A percentile compares a stretch with the other conserved stretches of the same genome.
These are phyloP conservation scores for Carduelis carduelis DNA, from an alignment of 2,797 vertebrate species.

Conservation along the genomic window DNA sequence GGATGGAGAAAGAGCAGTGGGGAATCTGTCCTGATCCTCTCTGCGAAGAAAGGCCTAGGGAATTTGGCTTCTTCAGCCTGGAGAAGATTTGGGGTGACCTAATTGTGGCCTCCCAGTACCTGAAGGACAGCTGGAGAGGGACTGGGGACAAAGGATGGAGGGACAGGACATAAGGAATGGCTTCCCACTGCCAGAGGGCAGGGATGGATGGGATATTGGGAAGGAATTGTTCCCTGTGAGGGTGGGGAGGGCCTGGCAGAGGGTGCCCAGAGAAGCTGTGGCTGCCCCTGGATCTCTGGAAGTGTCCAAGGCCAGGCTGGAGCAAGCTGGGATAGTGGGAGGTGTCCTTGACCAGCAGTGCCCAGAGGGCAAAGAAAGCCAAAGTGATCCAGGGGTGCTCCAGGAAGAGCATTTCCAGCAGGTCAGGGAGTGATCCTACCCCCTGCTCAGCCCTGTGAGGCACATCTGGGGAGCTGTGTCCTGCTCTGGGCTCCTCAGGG, in stretches of 20 bases:
- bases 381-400: too few relatives aligned
- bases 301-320: neutral
- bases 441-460: too few relatives aligned
- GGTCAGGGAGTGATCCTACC: too few relatives aligned
- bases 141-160: neutral
- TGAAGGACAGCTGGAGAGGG: neutral
- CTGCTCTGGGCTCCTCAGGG: too few relatives aligned
- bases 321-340: accelerated
- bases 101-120: neutral
- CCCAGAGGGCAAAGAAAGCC: neutral
- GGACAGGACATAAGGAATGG: neutral
- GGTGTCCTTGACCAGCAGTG: too few relatives aligned
- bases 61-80: neutral
- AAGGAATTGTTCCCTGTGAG: accelerated
- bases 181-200: neutral
- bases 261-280: neutral
- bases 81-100: neutral
- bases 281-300: neutral
- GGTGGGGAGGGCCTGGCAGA: neutral
- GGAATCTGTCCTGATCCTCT: neutral
- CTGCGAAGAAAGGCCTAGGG: neutral
- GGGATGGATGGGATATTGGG: accelerated
- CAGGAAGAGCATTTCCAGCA: too few relatives aligned
- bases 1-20: neutral
- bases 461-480: too few relatives aligned